Base-by-base conservation (phyloP, 2,888 invertebrate genomes). In the Candidula unifasciata region DNA sequence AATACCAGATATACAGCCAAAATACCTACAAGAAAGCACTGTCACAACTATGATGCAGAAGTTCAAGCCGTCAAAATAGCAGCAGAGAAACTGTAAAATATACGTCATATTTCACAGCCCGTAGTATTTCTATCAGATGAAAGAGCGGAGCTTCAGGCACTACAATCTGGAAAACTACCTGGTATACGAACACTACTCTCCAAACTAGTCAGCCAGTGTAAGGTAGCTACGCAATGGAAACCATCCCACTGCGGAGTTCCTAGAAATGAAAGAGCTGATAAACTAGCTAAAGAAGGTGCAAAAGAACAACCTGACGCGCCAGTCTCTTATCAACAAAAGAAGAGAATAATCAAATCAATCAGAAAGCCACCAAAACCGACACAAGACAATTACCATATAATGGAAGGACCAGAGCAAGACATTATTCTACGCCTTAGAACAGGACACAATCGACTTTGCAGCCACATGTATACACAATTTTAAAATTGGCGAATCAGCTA, bases 181-280 rank as follows among this genome's bases (percentile, higher is more conserved):
- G 37, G 3, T 21, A 21, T 37, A 24, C 6, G 37, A 24, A 37
- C 18, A 2, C 37, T 37, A 71, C 24, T 71, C 3, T 24, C 37
- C 21, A 3, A 71, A 71, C 35, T 71, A 6, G 1, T 2, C 37
- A 37, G 37, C 2, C n/a, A 71, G 37, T 24, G 10, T 44, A 44
- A 44, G 44, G 44, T 44, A 3, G 10, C 44, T 10, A 44, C 10
- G 24, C 71, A 71, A 37, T 71, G 71, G 71, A 71, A 37, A 35
- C 71, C 71, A 13, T 71, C 37, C 37, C 71, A 71, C 24, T 35
- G 37, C 37, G 71, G 71, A 69, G 21, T 69, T 35, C 35, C 69
- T 35, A 24, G 69, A 69, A 69, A n/a, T n/a, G n/a, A n/a, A n/a
- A n/a, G n/a, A n/a, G n/a, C n/a, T n/a, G n/a, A n/a, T n/a, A n/a